A percentile compares a stretch with the other conserved stretches of the same genome.
These are phyloP conservation scores for Bucorvus abyssinicus DNA, from an alignment of 2,797 vertebrate species.

Conservation along the genomic window DNA sequence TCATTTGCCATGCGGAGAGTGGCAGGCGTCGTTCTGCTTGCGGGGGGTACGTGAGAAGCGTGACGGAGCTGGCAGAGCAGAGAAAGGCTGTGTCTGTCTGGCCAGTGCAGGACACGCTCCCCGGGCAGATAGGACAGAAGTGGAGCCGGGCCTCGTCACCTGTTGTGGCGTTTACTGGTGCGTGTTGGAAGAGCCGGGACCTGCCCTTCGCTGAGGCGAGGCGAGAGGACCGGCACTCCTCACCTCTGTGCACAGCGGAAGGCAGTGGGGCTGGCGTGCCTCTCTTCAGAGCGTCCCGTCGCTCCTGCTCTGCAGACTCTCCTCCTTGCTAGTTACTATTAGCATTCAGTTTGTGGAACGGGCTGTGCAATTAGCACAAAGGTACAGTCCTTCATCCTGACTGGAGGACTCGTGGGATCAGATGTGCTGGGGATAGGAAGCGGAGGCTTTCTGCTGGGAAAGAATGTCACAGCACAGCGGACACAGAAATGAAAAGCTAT, in stretches of 20 bases:
- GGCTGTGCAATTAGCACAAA: constrained; percentile 75
- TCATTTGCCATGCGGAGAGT: background rate
- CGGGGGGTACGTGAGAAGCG: fast-evolving
- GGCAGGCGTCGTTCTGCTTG: background rate
- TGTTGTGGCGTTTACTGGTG: background rate
- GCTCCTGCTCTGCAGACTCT: background rate
- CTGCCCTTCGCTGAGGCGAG: background rate
- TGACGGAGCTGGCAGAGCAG: background rate
- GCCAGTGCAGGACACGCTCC: background rate
- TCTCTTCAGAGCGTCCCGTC: background rate
- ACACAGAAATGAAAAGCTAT: constrained; percentile 82
- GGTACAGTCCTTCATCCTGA: constrained; percentile 78
- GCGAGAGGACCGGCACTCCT: background rate
- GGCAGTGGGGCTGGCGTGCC: background rate
- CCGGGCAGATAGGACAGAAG: background rate
- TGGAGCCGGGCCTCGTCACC: background rate
- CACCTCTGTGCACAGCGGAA: no score
- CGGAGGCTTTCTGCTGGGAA: constrained; percentile 76
- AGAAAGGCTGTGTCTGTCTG: background rate
- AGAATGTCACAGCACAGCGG: constrained; percentile 80
- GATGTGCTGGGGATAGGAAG: constrained; percentile 69
- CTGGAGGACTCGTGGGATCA: constrained; percentile 75
- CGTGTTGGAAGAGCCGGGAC: background rate
- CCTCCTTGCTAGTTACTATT: constrained; percentile 52
- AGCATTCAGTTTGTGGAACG: constrained; percentile 65